Conservation (phyloP, 2,113 vertebrate genomes). For the Columba janthina region DNA sequence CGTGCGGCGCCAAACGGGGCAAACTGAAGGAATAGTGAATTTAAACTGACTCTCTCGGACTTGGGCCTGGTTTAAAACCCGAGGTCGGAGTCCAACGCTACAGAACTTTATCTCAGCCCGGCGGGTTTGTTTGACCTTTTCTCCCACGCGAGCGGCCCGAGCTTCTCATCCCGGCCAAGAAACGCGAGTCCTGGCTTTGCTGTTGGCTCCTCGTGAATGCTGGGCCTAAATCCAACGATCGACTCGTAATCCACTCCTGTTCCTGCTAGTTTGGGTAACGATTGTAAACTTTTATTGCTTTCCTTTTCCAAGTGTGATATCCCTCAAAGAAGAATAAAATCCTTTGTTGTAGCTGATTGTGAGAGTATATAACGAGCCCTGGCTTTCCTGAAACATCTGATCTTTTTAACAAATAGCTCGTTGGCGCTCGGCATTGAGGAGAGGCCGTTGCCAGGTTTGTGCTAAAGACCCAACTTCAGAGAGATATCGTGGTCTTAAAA, state of each 20-base stretch:
- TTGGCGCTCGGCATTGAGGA: not conserved
- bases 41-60: fast-evolving
- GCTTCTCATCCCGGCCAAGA: not conserved
- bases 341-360: slow-evolving; percentile 13
- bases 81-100: not conserved
- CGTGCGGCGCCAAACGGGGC: fast-evolving
- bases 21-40: not conserved
- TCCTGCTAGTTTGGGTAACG: not conserved
- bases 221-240: slow-evolving; percentile 22
- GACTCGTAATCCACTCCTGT: not conserved
- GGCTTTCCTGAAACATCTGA: not conserved
- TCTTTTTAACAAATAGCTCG: not conserved
- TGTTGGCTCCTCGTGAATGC: slow-evolving; percentile 20
- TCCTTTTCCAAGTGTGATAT: not conserved
- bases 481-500: not conserved
- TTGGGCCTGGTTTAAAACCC: not conserved
- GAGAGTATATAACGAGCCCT: not conserved
- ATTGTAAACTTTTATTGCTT: slow-evolving; percentile 28
- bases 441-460: not conserved
- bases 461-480: not conserved
- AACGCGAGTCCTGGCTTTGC: not conserved
- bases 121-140: not conserved
- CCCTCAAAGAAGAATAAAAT: not conserved
- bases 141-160: not conserved
- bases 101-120: not conserved